A percentile compares a stretch with the other conserved stretches of the same genome.
phyloP scores from a whole-genome alignment of 37 sponge, comb jelly and placozoan genomes.

The Cladorhizidae sp. region DNA sequence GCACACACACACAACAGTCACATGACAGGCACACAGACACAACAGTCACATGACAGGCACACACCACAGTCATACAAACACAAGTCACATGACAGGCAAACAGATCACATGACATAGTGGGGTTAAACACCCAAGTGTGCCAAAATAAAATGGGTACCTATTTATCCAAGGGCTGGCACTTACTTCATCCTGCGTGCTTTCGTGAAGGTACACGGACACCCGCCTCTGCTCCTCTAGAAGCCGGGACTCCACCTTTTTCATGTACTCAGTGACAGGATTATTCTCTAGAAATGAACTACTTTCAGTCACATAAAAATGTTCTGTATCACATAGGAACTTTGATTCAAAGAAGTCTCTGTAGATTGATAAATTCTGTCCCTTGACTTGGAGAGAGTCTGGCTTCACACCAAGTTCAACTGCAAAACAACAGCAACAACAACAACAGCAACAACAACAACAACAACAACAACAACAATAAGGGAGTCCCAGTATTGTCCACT shows the following conservation, averaged over 20 bases:
- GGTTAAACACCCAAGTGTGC: not conserved
- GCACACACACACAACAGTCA: no score
- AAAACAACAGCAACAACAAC: not conserved
- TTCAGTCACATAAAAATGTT: conserved; percentile 85
- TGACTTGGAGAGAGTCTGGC: conserved; percentile 63
- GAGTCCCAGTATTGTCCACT: no score
- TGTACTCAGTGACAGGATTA: conserved; percentile 97
- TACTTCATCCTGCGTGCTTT: conserved; percentile 89
- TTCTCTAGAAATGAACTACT: conserved; percentile 83
- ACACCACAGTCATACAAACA: no score
- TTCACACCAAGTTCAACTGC: conserved; percentile 88
- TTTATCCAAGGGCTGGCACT: not conserved
- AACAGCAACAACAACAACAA: not conserved
- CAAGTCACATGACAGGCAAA: not conserved
- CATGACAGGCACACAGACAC: no score
- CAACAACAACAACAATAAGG: not conserved
- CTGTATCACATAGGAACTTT: conserved; percentile 88
- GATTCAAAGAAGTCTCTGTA: conserved; percentile 88
- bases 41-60: no score
- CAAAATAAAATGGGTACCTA: not conserved
- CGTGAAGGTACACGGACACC: conserved; percentile 90
- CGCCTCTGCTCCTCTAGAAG: conserved; percentile 91
- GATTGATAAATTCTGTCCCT: conserved; percentile 74
- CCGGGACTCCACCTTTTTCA: conserved; percentile 91
- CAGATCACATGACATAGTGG: not conserved